Conservation (phyloP, 2,888 invertebrate species). For the Stenolophus ochropezus region DNA sequence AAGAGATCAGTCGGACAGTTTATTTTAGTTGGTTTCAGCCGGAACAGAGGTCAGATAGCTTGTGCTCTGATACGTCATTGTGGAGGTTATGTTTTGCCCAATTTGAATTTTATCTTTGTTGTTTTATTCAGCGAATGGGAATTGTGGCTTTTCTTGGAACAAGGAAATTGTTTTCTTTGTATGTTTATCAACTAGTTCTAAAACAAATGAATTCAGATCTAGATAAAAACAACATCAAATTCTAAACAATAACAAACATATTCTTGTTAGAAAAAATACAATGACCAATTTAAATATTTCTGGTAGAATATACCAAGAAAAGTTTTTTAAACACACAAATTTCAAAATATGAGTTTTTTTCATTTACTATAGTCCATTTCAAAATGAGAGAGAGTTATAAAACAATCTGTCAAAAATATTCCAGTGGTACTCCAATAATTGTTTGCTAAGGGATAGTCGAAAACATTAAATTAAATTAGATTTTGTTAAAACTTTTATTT, state of each 20-base stretch:
- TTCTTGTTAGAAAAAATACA: neutral
- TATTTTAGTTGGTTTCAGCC: constrained; percentile 2
- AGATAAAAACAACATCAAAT: neutral
- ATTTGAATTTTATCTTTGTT: constrained; percentile 1
- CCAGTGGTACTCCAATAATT: too few relatives aligned
- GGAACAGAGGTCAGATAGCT: neutral
- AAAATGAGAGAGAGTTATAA: too few relatives aligned
- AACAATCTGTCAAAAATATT: too few relatives aligned
- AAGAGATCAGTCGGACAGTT: constrained; percentile 23
- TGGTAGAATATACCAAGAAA: too few relatives aligned
- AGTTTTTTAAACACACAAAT: too few relatives aligned
- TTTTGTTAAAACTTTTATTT: too few relatives aligned
- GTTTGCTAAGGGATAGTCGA: too few relatives aligned
- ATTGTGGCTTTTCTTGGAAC: constrained; percentile 3
- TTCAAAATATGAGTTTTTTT: neutral
- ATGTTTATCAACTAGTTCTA: constrained; percentile 1
- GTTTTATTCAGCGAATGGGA: constrained; percentile 15
- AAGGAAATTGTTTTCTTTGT: constrained; percentile 14
- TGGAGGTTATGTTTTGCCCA: neutral
- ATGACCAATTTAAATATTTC: neutral
- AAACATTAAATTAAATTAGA: too few relatives aligned
- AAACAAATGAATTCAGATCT: constrained; percentile 8
- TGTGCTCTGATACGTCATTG: neutral
- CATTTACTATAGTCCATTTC: neutral
- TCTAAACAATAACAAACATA: neutral